phyloP scores from a whole-genome alignment of 2,888 invertebrate genomes.

The Chromoteleia sp. region DNA sequence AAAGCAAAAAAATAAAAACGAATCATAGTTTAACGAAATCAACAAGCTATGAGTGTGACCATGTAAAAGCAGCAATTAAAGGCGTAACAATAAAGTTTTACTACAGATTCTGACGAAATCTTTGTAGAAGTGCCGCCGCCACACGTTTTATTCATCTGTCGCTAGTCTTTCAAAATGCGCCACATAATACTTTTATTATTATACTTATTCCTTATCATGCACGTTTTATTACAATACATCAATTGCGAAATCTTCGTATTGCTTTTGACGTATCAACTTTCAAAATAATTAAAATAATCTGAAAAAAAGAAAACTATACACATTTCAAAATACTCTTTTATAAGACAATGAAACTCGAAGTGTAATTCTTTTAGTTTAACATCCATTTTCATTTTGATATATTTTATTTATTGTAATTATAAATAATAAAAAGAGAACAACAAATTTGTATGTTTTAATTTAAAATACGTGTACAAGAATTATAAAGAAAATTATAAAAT shows the following conservation, averaged over 20 bases:
- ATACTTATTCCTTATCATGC: constrained; percentile 19
- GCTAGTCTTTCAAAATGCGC: constrained; percentile 47
- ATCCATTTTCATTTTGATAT: no score
- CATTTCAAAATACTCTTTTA: no score
- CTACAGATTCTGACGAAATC: constrained; percentile 65
- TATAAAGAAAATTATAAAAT: no score
- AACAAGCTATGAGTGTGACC: constrained; percentile 69
- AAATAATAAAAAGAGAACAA: no score
- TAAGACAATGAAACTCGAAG: no score
- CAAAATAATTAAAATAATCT: background rate
- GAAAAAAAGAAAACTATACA: background rate
- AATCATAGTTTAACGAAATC: constrained; percentile 68
- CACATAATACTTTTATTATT: constrained; percentile 42
- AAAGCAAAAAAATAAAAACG: constrained; percentile 35
- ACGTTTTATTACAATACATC: constrained; percentile 18
- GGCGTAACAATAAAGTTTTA: constrained; percentile 71
- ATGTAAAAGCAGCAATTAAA: constrained; percentile 70
- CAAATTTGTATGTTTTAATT: no score
- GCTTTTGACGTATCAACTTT: background rate
- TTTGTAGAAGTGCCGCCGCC: constrained; percentile 67
- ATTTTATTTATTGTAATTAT: no score
- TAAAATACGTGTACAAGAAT: no score
- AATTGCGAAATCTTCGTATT: background rate
- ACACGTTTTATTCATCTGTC: constrained; percentile 53
- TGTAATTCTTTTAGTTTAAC: no score